Evolutionary conservation across 1,140 invertebrate genomes (phyloP).

Genomic region (Phymorhynchus buccinoides): DNA sequence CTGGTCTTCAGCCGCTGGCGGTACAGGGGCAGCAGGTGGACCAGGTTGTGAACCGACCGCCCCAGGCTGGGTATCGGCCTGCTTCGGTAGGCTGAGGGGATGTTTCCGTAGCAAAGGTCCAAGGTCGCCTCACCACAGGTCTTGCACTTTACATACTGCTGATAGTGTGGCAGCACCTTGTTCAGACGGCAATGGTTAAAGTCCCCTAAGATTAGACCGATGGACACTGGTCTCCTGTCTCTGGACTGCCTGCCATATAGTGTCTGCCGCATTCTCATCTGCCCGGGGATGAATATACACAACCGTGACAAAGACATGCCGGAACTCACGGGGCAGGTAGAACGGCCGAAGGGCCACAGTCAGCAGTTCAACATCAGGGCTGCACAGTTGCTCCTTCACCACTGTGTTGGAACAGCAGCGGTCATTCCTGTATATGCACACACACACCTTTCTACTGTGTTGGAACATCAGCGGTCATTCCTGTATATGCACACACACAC

Average conservation of each 20-base stretch:
- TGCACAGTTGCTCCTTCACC: background rate
- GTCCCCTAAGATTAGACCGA: background rate
- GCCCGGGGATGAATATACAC: background rate
- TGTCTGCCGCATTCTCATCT: background rate
- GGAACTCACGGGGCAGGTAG: background rate
- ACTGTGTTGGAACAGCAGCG: background rate
- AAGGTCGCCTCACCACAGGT: background rate
- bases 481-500: too few species aligned
- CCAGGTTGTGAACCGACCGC: background rate
- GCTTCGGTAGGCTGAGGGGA: background rate
- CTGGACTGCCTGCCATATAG: background rate
- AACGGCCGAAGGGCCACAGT: background rate
- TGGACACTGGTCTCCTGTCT: background rate
- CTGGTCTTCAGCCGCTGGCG: background rate
- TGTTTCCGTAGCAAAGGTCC: background rate
- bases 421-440: background rate
- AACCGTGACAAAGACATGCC: background rate
- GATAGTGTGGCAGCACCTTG: background rate
- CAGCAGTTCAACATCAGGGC: background rate
- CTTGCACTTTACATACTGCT: conserved; percentile 2
- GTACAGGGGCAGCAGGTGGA: background rate
- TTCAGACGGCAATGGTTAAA: conserved; percentile 23
- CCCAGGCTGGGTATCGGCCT: background rate
- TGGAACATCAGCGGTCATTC: too few species aligned
- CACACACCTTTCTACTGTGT: too few species aligned